These are phyloP conservation scores for Phrixothrix hirtus DNA, from an alignment of 2,888 invertebrate genomes.

Conservation along the genomic window DNA sequence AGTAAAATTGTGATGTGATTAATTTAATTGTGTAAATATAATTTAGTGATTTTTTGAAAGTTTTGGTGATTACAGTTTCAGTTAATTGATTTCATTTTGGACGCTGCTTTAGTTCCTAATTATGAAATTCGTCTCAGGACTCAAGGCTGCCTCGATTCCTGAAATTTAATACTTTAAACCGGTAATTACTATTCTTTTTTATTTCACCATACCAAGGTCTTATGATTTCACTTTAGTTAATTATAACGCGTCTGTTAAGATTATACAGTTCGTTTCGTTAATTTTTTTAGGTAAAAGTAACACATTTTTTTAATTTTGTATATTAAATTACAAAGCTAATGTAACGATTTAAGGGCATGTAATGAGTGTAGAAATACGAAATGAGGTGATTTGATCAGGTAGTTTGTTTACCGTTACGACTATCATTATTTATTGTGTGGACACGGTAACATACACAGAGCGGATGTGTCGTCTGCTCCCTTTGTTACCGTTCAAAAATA, in stretches of 20 bases:
- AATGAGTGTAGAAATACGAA: not conserved
- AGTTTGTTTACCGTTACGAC: conserved; percentile 20
- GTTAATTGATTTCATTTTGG: too few relatives aligned
- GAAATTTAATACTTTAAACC: conserved; percentile 21
- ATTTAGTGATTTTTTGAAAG: too few relatives aligned
- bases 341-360: too few relatives aligned
- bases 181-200: conserved; percentile 21
- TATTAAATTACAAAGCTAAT: too few relatives aligned
- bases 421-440: conserved; percentile 22
- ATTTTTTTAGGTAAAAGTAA: too few relatives aligned
- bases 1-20: too few relatives aligned
- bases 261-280: conserved; percentile 1
- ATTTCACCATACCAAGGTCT: conserved; percentile 15
- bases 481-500: conserved; percentile 17
- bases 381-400: conserved; percentile 2
- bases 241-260: conserved; percentile 15
- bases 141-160: conserved; percentile 24
- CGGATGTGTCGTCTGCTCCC: conserved; percentile 28
- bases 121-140: conserved; percentile 1
- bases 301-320: too few relatives aligned
- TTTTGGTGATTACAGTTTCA: not conserved
- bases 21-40: too few relatives aligned
- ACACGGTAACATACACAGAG: conserved; percentile 26
- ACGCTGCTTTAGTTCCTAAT: too few relatives aligned
- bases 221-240: conserved; percentile 17